These are phyloP conservation scores for Muntiacus muntjak DNA, from an alignment of 2,113 vertebrate genomes.

Conservation along the genomic window DNA sequence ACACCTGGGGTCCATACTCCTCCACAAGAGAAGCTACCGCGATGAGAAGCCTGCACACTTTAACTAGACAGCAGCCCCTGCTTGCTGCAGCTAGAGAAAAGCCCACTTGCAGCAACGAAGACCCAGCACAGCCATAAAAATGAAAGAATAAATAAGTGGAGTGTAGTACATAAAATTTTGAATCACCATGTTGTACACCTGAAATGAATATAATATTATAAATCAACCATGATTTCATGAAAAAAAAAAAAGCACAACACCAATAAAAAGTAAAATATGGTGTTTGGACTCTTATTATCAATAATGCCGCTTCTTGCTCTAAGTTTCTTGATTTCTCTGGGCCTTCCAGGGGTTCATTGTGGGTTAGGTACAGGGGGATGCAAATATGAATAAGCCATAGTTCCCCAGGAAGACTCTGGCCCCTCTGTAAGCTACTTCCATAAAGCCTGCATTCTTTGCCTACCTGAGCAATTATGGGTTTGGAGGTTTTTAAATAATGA, in stretches of 20 bases:
- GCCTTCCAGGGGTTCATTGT: background rate
- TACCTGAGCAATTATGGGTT: conserved; percentile 78
- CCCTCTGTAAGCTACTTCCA: conserved; percentile 63
- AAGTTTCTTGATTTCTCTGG: background rate
- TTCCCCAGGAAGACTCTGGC: background rate
- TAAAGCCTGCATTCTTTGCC: conserved; percentile 83
- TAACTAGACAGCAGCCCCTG: background rate
- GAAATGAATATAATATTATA: background rate
- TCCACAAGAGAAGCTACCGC: background rate
- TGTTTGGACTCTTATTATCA: background rate
- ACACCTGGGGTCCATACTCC: background rate
- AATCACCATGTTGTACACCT: background rate
- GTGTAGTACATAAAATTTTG: background rate
- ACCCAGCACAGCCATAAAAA: background rate
- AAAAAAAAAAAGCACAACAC: background rate
- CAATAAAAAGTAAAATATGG: background rate
- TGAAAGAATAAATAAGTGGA: background rate
- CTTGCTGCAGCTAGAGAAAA: background rate
- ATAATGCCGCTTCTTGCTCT: background rate
- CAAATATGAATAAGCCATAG: conserved; percentile 26
- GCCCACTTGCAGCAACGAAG: background rate
- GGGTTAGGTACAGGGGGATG: background rate
- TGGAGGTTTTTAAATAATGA: conserved; percentile 81
- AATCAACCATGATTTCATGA: background rate
- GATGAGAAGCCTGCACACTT: background rate